These are phyloP conservation scores for Plebejus anna DNA, from an alignment of 2,888 invertebrate species.

Conservation along the genomic window DNA sequence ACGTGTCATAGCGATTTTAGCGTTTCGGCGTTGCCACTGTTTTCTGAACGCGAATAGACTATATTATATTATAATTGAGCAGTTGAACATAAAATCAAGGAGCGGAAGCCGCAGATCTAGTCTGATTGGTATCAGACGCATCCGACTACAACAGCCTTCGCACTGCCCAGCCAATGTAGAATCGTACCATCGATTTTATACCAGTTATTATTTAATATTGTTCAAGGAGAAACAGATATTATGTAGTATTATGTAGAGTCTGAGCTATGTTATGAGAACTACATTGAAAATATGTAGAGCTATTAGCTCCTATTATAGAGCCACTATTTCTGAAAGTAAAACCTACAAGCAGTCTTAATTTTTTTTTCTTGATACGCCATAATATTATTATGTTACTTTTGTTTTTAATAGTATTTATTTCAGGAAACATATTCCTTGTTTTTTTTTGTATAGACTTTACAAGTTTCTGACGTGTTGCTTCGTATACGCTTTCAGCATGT, in stretches of 20 bases:
- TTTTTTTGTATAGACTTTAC: too few relatives aligned
- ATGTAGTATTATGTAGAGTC: not conserved
- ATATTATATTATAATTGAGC: not conserved
- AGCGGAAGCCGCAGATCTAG: constrained; percentile 3
- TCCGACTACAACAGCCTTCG: constrained; percentile 16
- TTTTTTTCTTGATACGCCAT: too few relatives aligned
- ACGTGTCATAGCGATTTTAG: too few relatives aligned
- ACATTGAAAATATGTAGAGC: not conserved
- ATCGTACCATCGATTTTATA: not conserved
- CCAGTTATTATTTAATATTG: not conserved
- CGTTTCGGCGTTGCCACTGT: too few relatives aligned
- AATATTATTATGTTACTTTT: too few relatives aligned
- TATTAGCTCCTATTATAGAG: not conserved
- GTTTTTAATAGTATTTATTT: too few relatives aligned
- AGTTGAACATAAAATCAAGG: not conserved
- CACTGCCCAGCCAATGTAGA: not conserved
- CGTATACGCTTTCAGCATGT: too few relatives aligned
- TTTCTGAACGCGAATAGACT: not conserved
- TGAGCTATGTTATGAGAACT: too few relatives aligned
- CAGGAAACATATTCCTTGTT: too few relatives aligned
- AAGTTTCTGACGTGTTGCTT: too few relatives aligned
- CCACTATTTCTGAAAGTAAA: too few relatives aligned
- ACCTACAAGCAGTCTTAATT: too few relatives aligned
- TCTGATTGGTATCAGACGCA: not conserved
- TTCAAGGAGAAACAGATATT: not conserved